Evolutionary conservation across 2,888 invertebrate genomes (phyloP), one percentile per base, ranked within the genome.

Genomic region (Galerucella nymphaeae): DNA sequence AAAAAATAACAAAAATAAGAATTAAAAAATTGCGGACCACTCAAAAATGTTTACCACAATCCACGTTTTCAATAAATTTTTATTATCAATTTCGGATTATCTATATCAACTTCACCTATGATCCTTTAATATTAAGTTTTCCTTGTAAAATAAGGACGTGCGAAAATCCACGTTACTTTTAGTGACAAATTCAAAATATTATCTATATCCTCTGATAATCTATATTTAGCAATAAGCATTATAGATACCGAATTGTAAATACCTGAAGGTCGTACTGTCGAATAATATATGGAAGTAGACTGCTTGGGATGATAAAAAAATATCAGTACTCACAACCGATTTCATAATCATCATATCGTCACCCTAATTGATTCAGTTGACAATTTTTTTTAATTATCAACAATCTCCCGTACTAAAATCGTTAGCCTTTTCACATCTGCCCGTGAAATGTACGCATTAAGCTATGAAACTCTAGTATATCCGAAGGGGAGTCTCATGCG

Each of bases 391-490:
- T 48, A 48, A 48, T 1, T 48, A n/a, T 48, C 14, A 6, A 13
- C 6, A 48, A 48, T 14, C 48, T 14, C 48, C n/a, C n/a, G 48
- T 48, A 48, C 48, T 42, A 48, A 48, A 48, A 14, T 48, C 48
- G 48, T 48, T 59, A 38, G 59, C 30, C n/a, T 59, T 59, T 59
- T 59, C 59, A 59, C 59, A 38, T 45, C 48, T 38, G 38, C 38
- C 38, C 38, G 38, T 59, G 38, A 38, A 59, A 30, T 59, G 38
- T 59, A 23, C 59, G 59, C 38, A 1, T 59, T 59, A n/a, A n/a
- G 55, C 41, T n/a, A 38, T n/a, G 59, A 59, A 30, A 30, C 59
- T 59, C 38, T 14, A 2, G 59, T 59, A 59, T 38, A 38, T 41
- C 6, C 41, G 14, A 23, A n/a, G 59, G 14, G 30, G 13, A 41